Conservation (phyloP, 2,888 invertebrate species). For the Scrobipalpa atriplicella region DNA sequence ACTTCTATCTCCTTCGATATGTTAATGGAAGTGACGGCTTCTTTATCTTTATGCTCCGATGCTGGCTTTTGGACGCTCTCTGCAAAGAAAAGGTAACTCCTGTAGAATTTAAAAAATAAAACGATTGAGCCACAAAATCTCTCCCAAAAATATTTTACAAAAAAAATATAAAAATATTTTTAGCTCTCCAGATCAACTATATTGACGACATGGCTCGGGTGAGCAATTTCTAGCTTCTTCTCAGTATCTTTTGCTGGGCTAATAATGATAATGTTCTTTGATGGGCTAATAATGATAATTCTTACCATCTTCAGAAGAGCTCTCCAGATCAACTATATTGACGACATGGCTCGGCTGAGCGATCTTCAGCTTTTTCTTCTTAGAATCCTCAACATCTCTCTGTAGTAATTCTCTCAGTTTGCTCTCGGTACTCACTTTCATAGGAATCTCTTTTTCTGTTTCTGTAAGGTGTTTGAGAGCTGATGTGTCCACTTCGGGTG, state of each 20-base stretch:
- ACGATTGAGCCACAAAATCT: no score
- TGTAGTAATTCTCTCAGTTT: background rate
- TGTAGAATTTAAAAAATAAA: no score
- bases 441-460: background rate
- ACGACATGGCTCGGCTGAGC: no score
- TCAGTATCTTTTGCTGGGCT: background rate
- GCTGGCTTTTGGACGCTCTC: background rate
- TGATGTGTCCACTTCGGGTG: background rate
- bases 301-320: no score
- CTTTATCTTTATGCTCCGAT: background rate
- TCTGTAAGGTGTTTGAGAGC: background rate
- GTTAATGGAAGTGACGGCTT: slow-evolving; percentile 30
- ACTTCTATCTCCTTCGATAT: slow-evolving; percentile 44
- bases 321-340: no score
- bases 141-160: no score
- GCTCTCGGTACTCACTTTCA: slow-evolving; percentile 7
- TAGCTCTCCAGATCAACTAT: slow-evolving; percentile 60
- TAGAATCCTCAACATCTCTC: background rate
- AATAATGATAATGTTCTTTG: background rate
- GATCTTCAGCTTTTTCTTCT: no score
- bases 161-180: no score
- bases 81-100: no score
- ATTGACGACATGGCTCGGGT: slow-evolving; percentile 37
- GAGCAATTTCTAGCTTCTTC: slow-evolving; percentile 40
- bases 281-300: no score